A percentile compares a stretch with the other conserved stretches of the same genome.
Conservation (phyloP, 2,113 vertebrate genomes). For the Zapus hudsonius region DNA sequence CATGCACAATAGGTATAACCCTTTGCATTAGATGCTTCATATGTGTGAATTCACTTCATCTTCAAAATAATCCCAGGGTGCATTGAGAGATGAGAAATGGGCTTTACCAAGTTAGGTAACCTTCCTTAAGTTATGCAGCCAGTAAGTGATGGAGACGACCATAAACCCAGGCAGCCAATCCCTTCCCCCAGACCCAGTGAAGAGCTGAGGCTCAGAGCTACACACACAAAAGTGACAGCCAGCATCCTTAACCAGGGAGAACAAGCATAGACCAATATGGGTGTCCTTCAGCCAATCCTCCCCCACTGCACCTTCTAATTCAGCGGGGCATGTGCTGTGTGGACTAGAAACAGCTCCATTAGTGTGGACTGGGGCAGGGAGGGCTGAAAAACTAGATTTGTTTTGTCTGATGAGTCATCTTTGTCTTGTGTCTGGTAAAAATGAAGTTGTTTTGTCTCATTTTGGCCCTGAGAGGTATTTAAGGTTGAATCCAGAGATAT, state of each 20-base stretch:
- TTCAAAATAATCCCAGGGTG: background rate
- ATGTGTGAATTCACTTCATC: background rate
- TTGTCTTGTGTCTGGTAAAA: constrained; percentile 69
- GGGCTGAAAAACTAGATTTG: constrained; percentile 57
- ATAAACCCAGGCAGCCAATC: background rate
- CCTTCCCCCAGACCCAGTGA: background rate
- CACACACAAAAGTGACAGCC: background rate
- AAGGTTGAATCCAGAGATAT: constrained; percentile 59
- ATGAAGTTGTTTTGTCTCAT: constrained; percentile 78
- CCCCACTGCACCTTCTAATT: background rate
- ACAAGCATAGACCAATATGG: no score
- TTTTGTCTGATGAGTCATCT: constrained; percentile 79
- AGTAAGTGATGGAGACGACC: background rate
- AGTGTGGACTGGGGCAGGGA: background rate
- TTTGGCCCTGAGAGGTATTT: constrained; percentile 68
- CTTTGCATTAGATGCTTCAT: background rate
- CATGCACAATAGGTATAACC: no score
- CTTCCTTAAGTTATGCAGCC: background rate
- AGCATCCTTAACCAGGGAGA: no score
- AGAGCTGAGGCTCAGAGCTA: background rate
- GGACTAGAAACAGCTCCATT: constrained; percentile 7
- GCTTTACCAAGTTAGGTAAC: background rate
- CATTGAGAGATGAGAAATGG: background rate
- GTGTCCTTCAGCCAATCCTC: background rate
- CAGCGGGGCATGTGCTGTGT: background rate